Conservation (phyloP, 2,113 vertebrate species). For the Picathartes gymnocephalus region DNA sequence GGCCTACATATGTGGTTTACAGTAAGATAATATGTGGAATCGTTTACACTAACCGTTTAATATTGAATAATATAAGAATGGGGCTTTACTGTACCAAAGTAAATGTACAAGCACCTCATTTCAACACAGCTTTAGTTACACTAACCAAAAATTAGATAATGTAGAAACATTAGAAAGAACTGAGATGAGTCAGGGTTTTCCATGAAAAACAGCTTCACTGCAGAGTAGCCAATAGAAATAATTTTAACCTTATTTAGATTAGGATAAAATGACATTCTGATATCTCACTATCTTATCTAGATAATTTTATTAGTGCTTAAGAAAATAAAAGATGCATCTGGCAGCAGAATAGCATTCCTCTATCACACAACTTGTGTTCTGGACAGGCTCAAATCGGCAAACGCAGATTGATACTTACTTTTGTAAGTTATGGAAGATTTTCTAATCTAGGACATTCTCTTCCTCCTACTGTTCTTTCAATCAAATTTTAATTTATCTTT, state of each 20-base stretch:
- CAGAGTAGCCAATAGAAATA: conserved; percentile 26
- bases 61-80: background rate
- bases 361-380: background rate
- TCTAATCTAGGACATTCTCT: background rate
- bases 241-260: conserved; percentile 49
- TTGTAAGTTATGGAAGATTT: background rate
- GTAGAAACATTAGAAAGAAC: background rate
- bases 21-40: background rate
- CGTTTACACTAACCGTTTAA: background rate
- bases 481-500: background rate
- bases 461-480: background rate
- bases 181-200: background rate
- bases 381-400: background rate
- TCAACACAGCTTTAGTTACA: background rate
- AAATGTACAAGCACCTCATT: background rate
- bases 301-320: conserved; percentile 19
- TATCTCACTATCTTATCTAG: conserved; percentile 8
- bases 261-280: conserved; percentile 1
- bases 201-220: background rate
- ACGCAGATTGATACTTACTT: background rate
- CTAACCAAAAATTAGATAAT: background rate
- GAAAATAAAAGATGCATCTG: conserved; percentile 7
- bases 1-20: background rate
- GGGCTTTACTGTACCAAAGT: background rate
- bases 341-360: background rate